Conservation (phyloP, 1,140 invertebrate genomes). For the Riptortus pedestris region DNA sequence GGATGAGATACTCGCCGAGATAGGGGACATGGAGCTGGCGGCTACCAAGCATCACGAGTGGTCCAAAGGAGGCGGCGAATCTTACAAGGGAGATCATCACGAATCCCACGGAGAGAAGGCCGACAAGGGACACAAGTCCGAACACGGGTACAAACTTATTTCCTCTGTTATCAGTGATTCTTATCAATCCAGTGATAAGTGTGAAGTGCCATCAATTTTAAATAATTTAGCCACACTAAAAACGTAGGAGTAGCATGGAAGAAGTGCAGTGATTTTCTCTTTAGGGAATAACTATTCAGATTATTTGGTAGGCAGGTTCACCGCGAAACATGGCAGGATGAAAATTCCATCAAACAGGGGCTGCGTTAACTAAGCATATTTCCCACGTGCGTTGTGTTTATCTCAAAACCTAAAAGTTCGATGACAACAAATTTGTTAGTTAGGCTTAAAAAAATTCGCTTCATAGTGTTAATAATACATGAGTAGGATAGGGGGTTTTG, state of each 20-base stretch:
- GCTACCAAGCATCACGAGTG: constrained; percentile 30
- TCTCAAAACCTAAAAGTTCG: too few species aligned
- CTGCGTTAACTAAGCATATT: too few species aligned
- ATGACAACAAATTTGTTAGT: too few species aligned
- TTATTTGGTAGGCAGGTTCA: background rate
- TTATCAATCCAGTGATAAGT: background rate
- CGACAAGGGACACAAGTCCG: constrained; percentile 44
- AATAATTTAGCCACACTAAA: background rate
- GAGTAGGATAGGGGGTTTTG: too few species aligned
- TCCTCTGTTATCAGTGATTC: too few species aligned
- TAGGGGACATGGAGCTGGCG: background rate
- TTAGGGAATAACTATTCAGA: background rate
- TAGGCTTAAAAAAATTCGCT: too few species aligned
- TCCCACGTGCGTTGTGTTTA: too few species aligned
- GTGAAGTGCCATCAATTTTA: background rate
- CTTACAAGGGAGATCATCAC: constrained; percentile 48
- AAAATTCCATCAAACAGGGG: too few species aligned
- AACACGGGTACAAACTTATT: constrained; percentile 53
- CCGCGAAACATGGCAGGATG: background rate
- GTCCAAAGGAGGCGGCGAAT: constrained; percentile 46
- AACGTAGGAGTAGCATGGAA: background rate
- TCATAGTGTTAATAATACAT: too few species aligned
- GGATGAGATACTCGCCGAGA: background rate
- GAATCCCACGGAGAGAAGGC: constrained; percentile 47
- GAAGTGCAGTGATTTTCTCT: background rate